Conservation (phyloP, 2,113 vertebrate species). For the Pleuronectes platessa region DNA sequence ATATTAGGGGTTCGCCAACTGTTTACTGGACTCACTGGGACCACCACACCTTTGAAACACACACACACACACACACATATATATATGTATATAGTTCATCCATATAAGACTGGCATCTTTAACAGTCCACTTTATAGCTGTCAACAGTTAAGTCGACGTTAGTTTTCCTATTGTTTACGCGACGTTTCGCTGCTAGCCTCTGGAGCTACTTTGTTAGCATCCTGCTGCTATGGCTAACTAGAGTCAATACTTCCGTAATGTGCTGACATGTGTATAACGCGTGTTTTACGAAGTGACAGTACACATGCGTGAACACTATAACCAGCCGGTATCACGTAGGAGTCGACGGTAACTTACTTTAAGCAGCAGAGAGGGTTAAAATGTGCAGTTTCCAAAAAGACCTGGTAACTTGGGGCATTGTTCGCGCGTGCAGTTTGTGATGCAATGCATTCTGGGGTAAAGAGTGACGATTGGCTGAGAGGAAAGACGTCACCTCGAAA, state of each 20-base stretch:
- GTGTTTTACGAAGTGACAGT: not conserved
- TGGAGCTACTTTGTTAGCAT: slow-evolving; percentile 21
- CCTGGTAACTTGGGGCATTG: not conserved
- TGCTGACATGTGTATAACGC: not conserved
- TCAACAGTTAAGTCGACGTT: no score
- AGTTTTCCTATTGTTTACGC: not conserved
- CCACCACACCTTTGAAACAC: not conserved
- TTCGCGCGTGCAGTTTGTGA: slow-evolving; percentile 67
- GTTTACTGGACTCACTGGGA: not conserved
- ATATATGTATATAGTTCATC: not conserved
- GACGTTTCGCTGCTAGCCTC: slow-evolving; percentile 1
- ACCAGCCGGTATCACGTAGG: no score
- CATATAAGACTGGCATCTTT: not conserved
- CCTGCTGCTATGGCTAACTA: not conserved
- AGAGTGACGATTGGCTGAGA: slow-evolving; percentile 32
- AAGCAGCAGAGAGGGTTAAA: not conserved
- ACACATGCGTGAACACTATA: not conserved
- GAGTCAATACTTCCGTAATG: slow-evolving; percentile 22
- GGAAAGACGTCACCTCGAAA: slow-evolving; percentile 35
- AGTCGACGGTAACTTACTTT: slow-evolving; percentile 42
- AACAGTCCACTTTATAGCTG: not conserved
- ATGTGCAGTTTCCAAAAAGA: not conserved
- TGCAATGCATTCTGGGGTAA: slow-evolving; percentile 53
- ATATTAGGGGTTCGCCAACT: no score
- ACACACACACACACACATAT: no score